Evolutionary conservation across 1,140 invertebrate species (phyloP), one percentile per base, ranked within the genome.

Genomic region (Rhynchophorus ferrugineus): DNA sequence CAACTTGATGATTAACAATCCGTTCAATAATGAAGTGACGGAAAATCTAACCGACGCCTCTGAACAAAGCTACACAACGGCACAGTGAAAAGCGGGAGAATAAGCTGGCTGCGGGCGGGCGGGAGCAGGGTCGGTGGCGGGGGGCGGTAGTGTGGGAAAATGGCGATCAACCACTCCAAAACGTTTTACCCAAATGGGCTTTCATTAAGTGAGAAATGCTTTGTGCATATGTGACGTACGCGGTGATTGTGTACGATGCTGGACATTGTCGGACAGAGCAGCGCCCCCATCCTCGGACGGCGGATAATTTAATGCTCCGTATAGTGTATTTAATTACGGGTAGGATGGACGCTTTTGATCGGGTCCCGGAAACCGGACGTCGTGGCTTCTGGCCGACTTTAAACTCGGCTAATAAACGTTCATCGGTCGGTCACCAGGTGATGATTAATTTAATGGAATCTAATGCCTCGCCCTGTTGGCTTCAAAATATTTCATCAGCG

Each of bases 191-290:
- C 64, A 66, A 52, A 65, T 67, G 65, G 63, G 55, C 61, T 65
- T 65, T 67, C 65, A 67, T 67, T 67, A 67, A 67, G 62, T 59
- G 57, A 60, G 63, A 61, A 67, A 67, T 67, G 65, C 65, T 65
- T 67, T 64, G 65, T 67, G 63, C 63, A 67, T 65, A 67, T 64
- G 63, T 64, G 65, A 65, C 64, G 63, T 65, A 63, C 61, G 64
- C 63, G 63, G 57, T 67, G 65, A 67, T 67, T 67, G 65, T 65
- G 63, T 65, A 65, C 65, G 61, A 58, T 65, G 61, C 61, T 57
- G 62, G 52, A 65, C 63, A 67, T 62, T 65, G 61, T 59, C 56
- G 49, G 38, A 64, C 62, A 67, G 60, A 64, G 61, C 58, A 54
- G 49, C 37, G 38, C 14, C 49, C 33, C 42, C 35, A 18, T 38